These are phyloP conservation scores for Notodonta ziczac DNA, from an alignment of 2,888 invertebrate species.

Conservation along the genomic window DNA sequence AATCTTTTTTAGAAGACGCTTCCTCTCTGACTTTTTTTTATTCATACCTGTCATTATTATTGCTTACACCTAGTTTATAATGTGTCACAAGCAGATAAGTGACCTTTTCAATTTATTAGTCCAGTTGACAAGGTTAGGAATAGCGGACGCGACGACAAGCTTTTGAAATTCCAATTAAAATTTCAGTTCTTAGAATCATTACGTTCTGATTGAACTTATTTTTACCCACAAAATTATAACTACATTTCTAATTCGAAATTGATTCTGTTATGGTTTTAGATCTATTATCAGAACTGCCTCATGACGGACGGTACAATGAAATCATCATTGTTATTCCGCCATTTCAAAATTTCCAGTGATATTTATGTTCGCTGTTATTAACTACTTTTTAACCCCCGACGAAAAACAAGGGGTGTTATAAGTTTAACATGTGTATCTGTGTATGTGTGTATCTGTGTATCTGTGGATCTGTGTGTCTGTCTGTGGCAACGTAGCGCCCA, in stretches of 20 bases:
- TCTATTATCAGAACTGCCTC: not conserved
- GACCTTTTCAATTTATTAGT: not conserved
- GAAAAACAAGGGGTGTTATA: too few relatives aligned
- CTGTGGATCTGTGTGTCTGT: too few relatives aligned
- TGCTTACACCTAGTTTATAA: too few relatives aligned
- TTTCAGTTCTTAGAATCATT: not conserved
- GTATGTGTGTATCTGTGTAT: too few relatives aligned
- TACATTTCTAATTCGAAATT: not conserved
- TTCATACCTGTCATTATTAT: not conserved
- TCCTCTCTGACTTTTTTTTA: too few relatives aligned
- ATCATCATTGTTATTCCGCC: slow-evolving; percentile 1
- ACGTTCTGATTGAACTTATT: not conserved
- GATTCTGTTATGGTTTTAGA: not conserved
- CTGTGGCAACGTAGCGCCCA: too few relatives aligned
- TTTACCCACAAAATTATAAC: not conserved
- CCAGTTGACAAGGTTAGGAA: not conserved
- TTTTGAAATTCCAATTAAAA: not conserved
- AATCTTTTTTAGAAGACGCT: not conserved
- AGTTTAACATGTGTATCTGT: too few relatives aligned
- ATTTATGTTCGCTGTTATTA: not conserved
- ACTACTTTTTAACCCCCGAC: too few relatives aligned
- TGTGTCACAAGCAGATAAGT: not conserved
- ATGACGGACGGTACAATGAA: not conserved
- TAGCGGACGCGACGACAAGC: not conserved
- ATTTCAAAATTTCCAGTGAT: slow-evolving; percentile 6